phyloP scores from a whole-genome alignment of 2,113 vertebrate species.

The Sylvia atricapilla region DNA sequence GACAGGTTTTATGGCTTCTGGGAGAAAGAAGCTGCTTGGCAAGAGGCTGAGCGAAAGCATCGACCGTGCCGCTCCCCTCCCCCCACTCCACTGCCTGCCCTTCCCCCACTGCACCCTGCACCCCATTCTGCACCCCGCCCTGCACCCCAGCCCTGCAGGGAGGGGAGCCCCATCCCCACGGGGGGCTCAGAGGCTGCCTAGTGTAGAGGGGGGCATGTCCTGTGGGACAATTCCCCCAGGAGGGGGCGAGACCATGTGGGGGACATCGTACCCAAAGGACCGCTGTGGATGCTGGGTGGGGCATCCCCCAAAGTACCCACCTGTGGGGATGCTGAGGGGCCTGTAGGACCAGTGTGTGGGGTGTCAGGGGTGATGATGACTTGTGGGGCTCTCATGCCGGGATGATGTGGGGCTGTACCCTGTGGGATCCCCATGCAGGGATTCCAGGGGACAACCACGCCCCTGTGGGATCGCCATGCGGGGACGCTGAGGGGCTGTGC shows the following conservation, averaged over 20 bases:
- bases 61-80: neutral
- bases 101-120: neutral
- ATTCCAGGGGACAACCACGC: neutral
- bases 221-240: neutral
- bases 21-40: constrained; percentile 23
- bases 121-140: neutral
- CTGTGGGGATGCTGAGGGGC: neutral
- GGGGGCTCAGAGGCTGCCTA: neutral
- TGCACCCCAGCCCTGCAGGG: neutral
- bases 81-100: neutral
- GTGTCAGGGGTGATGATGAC: neutral
- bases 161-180: neutral
- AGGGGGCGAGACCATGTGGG: neutral
- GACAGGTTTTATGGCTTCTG: constrained; percentile 54
- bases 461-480: neutral
- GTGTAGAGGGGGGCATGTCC: neutral
- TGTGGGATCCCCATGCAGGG: rapidly evolving
- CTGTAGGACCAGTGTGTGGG: neutral
- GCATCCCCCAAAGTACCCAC: neutral
- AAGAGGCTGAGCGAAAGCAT: constrained; percentile 17
- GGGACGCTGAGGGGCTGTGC: neutral
- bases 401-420: neutral
- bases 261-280: rapidly evolving
- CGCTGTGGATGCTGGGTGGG: neutral
- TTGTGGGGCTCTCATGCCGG: neutral